Evolutionary conservation across 2,797 vertebrate genomes (phyloP).

Genomic region (Setipinna tenuifilis): DNA sequence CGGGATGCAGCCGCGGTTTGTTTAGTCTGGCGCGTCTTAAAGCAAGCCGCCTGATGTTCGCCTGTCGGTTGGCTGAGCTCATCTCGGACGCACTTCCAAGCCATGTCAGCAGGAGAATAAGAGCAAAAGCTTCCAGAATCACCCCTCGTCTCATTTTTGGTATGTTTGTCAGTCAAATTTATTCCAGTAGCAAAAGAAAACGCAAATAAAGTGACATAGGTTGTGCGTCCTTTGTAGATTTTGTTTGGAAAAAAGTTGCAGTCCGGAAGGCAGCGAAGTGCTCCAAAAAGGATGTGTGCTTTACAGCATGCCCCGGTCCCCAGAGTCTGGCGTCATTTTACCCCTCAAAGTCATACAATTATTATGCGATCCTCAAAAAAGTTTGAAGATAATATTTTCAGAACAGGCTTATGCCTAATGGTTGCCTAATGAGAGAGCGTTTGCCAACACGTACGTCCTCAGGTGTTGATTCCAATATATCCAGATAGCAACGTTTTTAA

Average conservation of each 20-base stretch:
- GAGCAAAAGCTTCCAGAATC: conserved; percentile 65
- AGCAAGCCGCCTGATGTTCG: conserved; percentile 59
- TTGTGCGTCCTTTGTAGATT: conserved; percentile 38
- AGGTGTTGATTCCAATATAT: conserved; percentile 3
- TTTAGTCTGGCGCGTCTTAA: conserved; percentile 56
- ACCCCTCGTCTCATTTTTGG: conserved; percentile 78
- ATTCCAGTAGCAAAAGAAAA: conserved; percentile 36
- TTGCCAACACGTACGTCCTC: not conserved
- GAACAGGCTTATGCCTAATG: not conserved
- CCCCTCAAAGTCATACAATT: not conserved
- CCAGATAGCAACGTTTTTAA: not conserved
- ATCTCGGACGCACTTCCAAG: conserved; percentile 71
- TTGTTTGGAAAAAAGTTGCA: conserved; percentile 16
- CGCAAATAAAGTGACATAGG: conserved; percentile 50
- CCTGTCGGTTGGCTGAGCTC: conserved; percentile 61
- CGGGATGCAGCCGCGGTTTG: conserved; percentile 55
- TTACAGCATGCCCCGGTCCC: conserved; percentile 4
- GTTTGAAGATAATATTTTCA: not conserved
- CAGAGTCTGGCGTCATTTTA: conserved; percentile 14
- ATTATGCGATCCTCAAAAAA: not conserved
- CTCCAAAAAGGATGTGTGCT: conserved; percentile 10
- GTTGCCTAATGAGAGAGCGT: not conserved
- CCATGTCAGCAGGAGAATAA: conserved; percentile 78
- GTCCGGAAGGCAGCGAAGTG: conserved; percentile 5
- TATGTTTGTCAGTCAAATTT: conserved; percentile 32